Base-by-base conservation (phyloP, 2,888 invertebrate genomes). In the Hoplodrina blanda region DNA sequence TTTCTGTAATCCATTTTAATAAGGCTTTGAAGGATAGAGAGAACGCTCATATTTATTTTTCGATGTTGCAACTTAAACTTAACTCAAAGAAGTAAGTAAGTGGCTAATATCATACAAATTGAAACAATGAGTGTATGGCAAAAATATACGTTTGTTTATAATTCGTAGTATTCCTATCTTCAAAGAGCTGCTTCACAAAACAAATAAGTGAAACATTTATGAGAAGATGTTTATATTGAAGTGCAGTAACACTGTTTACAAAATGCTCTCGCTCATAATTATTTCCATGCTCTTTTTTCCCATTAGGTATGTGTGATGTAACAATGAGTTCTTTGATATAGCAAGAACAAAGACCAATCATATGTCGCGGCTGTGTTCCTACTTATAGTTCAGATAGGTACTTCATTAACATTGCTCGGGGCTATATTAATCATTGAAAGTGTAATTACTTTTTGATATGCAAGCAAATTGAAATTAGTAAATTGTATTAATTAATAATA, bases 361-460 rank as follows among this genome's bases (percentile, higher is more conserved):
- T 17, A n/a, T 5, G 17, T 11, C 19, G 56, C 20, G 11, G 30
- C n/a, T 37, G 20, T 15, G 41, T 52, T 33, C 20, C 20, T 73
- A 61, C 10, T 17, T 44, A 50, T 20, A 50, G 60, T 41, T 20
- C n/a, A 20, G 41, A 50, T 44, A 20, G 41, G 44, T 44, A 46
- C 1, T 44, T 41, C 50, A 25, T 41, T 2, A 57, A 61, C 53
- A 33, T 53, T 25, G 44, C 71, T 52, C 13, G 13, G 13, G 52
- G 64, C n/a, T 46, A 20, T 41, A 37, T 77, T 49, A 60, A 66
- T 33, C 41, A 67, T 53, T 76, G 50, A 37, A 33, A 60, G 6
- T 49, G n/a, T 73, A 63, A 67, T 76, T 55, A 25, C 60, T 73
- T 54, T 66, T 54, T 19, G 52, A 52, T 33, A 30, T 37, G 30